Evolutionary conservation across 2,113 vertebrate species (phyloP).

Genomic region (Ochotona princeps): DNA sequence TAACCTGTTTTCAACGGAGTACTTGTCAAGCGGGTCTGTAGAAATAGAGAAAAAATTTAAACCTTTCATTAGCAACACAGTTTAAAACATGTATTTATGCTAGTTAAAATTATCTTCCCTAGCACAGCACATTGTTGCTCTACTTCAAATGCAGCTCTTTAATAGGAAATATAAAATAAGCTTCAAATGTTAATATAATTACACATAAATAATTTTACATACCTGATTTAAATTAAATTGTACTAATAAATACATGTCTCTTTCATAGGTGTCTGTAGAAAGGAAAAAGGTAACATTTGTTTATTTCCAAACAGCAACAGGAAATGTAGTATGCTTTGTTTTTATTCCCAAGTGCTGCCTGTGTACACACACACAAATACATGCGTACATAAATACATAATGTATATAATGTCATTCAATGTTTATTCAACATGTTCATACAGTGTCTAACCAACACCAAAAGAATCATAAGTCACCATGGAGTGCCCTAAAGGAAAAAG

Average conservation of each 20-base stretch:
- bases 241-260: conserved; percentile 75
- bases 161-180: neutral
- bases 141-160: neutral
- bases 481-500: neutral
- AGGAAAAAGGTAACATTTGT: conserved; percentile 44
- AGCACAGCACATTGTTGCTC: neutral
- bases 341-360: neutral
- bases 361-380: too few relatives aligned
- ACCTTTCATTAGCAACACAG: neutral
- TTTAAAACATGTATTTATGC: neutral
- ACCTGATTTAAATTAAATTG: conserved; percentile 85
- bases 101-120: neutral
- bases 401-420: neutral
- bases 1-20: conserved; percentile 40
- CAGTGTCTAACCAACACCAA: neutral
- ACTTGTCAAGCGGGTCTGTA: conserved; percentile 83
- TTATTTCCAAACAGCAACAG: conserved; percentile 7
- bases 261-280: conserved; percentile 86
- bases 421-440: neutral
- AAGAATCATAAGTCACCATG: neutral
- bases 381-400: too few relatives aligned
- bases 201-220: conserved; percentile 39
- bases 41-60: conserved; percentile 49
- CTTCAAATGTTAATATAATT: neutral
- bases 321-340: neutral